Percentiles rank a stretch among this genome's conserved stretches.
phyloP scores from a whole-genome alignment of 1,140 invertebrate genomes.

The Mercenaria mercenaria region DNA sequence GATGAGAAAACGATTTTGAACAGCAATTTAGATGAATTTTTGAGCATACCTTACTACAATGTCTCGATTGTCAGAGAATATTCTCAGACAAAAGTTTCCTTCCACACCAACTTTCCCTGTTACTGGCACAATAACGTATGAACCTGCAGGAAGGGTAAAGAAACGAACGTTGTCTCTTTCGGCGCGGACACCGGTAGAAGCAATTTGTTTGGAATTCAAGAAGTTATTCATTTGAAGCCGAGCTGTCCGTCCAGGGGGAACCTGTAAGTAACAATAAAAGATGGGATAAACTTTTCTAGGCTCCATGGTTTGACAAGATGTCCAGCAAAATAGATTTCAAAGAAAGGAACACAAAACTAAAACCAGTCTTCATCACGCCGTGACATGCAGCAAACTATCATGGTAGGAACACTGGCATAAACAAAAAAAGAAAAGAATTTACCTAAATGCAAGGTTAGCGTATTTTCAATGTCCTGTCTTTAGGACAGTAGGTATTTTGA shows the following conservation, averaged over 20 bases:
- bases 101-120: constrained; percentile 62
- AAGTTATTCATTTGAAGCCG: constrained; percentile 48
- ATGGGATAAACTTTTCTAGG: neutral
- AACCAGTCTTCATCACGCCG: too few species aligned
- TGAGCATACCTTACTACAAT: constrained; percentile 65
- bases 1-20: too few species aligned
- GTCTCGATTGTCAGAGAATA: constrained; percentile 62
- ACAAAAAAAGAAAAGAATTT: too few species aligned
- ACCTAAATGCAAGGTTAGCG: too few species aligned
- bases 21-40: too few species aligned
- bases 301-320: neutral
- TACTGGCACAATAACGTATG: constrained; percentile 68
- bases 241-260: constrained; percentile 41
- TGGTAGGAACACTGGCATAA: too few species aligned
- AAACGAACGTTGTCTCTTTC: constrained; percentile 70
- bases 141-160: constrained; percentile 63
- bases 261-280: constrained; percentile 51
- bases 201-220: constrained; percentile 40
- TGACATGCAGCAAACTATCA: too few species aligned
- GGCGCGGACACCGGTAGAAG: constrained; percentile 53
- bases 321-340: too few species aligned
- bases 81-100: constrained; percentile 66
- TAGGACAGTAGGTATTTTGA: too few species aligned
- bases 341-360: neutral
- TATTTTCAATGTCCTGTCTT: too few species aligned